These are phyloP conservation scores for Oenanthe melanoleuca DNA, from an alignment of 2,113 vertebrate species.

Conservation along the genomic window DNA sequence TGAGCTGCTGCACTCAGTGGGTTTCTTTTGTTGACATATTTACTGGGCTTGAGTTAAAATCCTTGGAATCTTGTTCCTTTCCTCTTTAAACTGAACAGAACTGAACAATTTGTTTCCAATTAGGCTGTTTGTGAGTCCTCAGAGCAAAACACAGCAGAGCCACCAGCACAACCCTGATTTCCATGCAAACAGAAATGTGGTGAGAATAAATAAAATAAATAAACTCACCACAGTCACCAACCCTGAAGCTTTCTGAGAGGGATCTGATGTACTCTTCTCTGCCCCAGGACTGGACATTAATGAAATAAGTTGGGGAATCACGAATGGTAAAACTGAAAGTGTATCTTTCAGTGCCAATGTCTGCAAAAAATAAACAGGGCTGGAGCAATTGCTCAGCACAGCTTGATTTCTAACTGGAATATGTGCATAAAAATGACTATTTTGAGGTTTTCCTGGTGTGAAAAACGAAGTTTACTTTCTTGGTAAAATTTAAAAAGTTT, in stretches of 20 bases:
- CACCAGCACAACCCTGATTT: not conserved
- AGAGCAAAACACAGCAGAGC: conserved; percentile 23
- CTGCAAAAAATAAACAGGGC: conserved; percentile 72
- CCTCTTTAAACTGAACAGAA: not conserved
- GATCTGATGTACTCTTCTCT: conserved; percentile 81
- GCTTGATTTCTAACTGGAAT: not conserved
- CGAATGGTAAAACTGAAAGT: conserved; percentile 91
- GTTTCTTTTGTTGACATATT: conserved; percentile 39
- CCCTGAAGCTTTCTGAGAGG: conserved; percentile 82
- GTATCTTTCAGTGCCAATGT: conserved; percentile 86
- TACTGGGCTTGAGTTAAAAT: not conserved
- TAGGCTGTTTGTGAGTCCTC: conserved; percentile 25
- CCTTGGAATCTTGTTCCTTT: not conserved
- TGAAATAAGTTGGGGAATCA: conserved; percentile 85
- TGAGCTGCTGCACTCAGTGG: not conserved
- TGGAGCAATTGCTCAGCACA: not conserved
- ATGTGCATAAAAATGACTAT: accelerated
- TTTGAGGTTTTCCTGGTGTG: not conserved
- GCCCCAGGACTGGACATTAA: conserved; percentile 90
- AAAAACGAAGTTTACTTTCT: no score
- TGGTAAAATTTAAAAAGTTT: no score
- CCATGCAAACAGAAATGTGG: not conserved
- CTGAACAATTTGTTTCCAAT: conserved; percentile 35
- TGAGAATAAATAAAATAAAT: not conserved
- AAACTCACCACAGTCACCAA: conserved; percentile 90